Conservation (phyloP, 1,140 invertebrate genomes). For the Limonius californicus region DNA sequence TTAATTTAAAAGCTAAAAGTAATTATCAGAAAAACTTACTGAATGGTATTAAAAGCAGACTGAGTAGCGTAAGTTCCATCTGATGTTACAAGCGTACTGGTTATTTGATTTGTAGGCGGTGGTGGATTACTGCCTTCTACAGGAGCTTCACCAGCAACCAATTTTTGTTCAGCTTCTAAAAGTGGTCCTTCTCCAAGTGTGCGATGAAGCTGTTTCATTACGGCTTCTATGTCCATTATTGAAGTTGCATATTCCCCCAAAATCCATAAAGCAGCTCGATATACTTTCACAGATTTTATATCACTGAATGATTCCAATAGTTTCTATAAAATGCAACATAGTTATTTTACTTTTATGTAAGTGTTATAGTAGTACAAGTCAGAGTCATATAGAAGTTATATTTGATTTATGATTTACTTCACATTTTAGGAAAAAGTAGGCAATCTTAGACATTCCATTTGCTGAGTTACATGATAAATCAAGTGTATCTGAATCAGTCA, state of each 20-base stretch:
- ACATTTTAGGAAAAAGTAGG: too few species aligned
- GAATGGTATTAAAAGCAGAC: conserved; percentile 85
- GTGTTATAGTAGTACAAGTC: too few species aligned
- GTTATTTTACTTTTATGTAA: neutral
- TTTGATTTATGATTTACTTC: too few species aligned
- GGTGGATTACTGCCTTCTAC: conserved; percentile 49
- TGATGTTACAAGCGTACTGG: conserved; percentile 77
- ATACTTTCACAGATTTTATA: conserved; percentile 83
- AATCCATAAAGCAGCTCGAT: conserved; percentile 95
- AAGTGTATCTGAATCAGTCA: too few species aligned
- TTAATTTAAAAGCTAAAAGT: neutral
- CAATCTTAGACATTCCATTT: too few species aligned
- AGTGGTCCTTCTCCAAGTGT: conserved; percentile 86
- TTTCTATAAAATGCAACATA: conserved; percentile 50
- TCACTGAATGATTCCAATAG: conserved; percentile 77
- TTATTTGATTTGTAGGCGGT: conserved; percentile 33
- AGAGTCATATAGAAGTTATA: too few species aligned
- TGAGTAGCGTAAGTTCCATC: conserved; percentile 99
- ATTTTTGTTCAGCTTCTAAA: conserved; percentile 81
- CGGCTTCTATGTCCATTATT: conserved; percentile 72
- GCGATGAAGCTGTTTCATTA: conserved; percentile 71
- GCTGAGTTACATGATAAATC: too few species aligned
- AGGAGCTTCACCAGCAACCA: conserved; percentile 60
- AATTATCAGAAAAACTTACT: conserved; percentile 50
- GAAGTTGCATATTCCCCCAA: conserved; percentile 90